These are phyloP conservation scores for Spilogale gracilis DNA, from an alignment of 2,113 vertebrate species.

Conservation along the genomic window DNA sequence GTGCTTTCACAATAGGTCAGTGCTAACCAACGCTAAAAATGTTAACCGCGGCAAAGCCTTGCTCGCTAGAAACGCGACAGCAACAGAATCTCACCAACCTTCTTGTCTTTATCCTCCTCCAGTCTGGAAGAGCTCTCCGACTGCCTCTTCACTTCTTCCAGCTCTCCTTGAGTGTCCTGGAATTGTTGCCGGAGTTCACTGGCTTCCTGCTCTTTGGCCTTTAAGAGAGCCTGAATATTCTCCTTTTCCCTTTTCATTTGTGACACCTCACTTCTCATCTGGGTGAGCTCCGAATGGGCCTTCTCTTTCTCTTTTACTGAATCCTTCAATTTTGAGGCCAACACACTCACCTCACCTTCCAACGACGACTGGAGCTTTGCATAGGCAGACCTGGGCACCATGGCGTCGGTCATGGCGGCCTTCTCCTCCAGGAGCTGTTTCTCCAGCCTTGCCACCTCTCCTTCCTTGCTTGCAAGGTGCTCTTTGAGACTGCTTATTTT, in stretches of 20 bases:
- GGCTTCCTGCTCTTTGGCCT: slow-evolving; percentile 88
- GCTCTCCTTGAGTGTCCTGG: slow-evolving; percentile 92
- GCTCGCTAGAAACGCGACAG: neutral
- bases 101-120: slow-evolving; percentile 97
- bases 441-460: slow-evolving; percentile 91
- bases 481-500: slow-evolving; percentile 88
- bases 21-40: neutral
- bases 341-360: slow-evolving; percentile 89
- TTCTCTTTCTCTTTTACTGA: slow-evolving; percentile 94
- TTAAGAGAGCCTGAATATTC: slow-evolving; percentile 83
- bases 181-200: slow-evolving; percentile 88
- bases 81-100: slow-evolving; percentile 86
- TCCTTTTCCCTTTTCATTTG: slow-evolving; percentile 89
- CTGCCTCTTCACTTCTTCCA: slow-evolving; percentile 92
- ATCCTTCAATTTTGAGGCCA: slow-evolving; percentile 93
- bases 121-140: slow-evolving; percentile 93
- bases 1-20: neutral
- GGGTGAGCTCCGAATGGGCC: slow-evolving; percentile 90
- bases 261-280: slow-evolving; percentile 92
- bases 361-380: slow-evolving; percentile 89
- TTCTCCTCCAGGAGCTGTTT: slow-evolving; percentile 90
- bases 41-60: neutral
- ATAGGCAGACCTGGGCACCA: slow-evolving; percentile 89
- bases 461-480: slow-evolving; percentile 89
- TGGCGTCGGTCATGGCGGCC: slow-evolving; percentile 86